phyloP scores from a whole-genome alignment of 1,140 invertebrate genomes.

The Physella acuta region DNA sequence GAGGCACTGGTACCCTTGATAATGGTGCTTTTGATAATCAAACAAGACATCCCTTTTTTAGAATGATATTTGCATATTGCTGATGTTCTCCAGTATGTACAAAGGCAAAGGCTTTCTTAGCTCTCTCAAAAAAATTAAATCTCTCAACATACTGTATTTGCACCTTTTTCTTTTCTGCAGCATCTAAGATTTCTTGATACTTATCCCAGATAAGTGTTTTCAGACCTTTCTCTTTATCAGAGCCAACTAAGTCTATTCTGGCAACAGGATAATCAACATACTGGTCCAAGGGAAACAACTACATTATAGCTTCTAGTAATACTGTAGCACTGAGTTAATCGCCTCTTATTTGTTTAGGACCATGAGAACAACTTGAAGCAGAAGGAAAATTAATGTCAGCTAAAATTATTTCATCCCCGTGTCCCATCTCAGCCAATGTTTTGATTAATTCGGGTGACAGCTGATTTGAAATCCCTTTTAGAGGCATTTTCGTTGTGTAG shows the following conservation, averaged over 20 bases:
- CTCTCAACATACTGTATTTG: slow-evolving; percentile 56
- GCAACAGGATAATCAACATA: slow-evolving; percentile 60
- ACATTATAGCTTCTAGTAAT: slow-evolving; percentile 57
- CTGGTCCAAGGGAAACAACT: slow-evolving; percentile 61
- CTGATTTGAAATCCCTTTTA: slow-evolving; percentile 61
- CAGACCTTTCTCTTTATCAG: too few species aligned
- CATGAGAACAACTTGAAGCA: slow-evolving; percentile 51
- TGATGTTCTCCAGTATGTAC: slow-evolving; percentile 60
- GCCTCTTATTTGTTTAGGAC: slow-evolving; percentile 58
- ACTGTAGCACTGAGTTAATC: slow-evolving; percentile 58
- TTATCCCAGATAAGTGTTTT: too few species aligned
- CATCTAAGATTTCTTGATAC: too few species aligned
- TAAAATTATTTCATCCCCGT: slow-evolving; percentile 63
- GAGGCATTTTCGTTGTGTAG: slow-evolving; percentile 54
- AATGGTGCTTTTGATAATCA: too few species aligned
- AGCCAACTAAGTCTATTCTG: too few species aligned
- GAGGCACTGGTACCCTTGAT: too few species aligned
- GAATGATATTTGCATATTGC: slow-evolving; percentile 60
- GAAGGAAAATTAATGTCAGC: slow-evolving; percentile 62
- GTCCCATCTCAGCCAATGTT: slow-evolving; percentile 61
- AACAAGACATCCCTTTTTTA: too few species aligned
- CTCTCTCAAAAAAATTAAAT: slow-evolving; percentile 62
- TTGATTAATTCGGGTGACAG: slow-evolving; percentile 63
- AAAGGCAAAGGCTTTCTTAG: slow-evolving; percentile 61
- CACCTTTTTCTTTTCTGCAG: too few species aligned